Evolutionary conservation across 2,888 invertebrate species (phyloP), one percentile per base, ranked within the genome.

Genomic region (Antheraea assamensis): DNA sequence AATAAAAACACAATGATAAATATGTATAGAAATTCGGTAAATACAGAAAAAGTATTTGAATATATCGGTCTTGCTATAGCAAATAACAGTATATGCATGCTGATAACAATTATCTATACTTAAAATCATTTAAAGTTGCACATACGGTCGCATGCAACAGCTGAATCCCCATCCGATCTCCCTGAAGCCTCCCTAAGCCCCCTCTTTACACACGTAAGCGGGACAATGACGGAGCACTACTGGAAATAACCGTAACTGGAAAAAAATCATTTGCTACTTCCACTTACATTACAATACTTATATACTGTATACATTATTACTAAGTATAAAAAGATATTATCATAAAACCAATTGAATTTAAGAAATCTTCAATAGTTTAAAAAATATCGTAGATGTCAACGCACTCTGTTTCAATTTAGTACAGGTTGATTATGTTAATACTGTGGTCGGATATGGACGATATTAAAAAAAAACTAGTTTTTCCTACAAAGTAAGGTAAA

Each of bases 81-180:
- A 55, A 61, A 61, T 27, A 27, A 27, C 58, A 61, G 27, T 61
- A 61, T 27, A 61, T 61, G 27, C 3, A 61, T 10, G 13, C 27
- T 27, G 61, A 2, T 61, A 61, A 27, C 27, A 61, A 61, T 61
- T 61, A 27, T 61, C 61, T 61, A 61, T 61, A 61, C 61, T 61
- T 61, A 61, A 58, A 61, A 61, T 61, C 61, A 61, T 61, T 61
- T 61, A 61, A 61, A 61, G 61, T 61, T 61, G 27, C 27, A 61
- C 61, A 24, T 61, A 61, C 24, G 27, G 61, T 27, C 27, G 27
- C 61, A 61, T 61, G 61, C 61, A 61, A 61, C 61, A 61, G 61
- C 27, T 61, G 61, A 61, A 61, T 61, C 61, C 61, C 61, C 61
- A 61, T 27, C 61, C 61, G 27, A 61, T 61, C 61, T 61, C 24